These are phyloP conservation scores for Embidobia sp. DNA, from an alignment of 2,888 invertebrate genomes.

Conservation along the genomic window DNA sequence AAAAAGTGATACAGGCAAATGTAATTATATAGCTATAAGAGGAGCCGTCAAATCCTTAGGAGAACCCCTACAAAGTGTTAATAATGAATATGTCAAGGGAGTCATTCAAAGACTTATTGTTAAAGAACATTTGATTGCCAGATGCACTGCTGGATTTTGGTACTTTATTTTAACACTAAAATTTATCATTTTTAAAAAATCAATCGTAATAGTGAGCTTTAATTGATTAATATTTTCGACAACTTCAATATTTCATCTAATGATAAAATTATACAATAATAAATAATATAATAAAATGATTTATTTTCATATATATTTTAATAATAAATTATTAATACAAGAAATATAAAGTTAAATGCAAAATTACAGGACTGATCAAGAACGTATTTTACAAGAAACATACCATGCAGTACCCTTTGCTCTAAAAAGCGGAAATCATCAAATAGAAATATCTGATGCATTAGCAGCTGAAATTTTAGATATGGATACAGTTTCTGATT, in stretches of 20 bases:
- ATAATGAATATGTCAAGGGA: constrained; percentile 88
- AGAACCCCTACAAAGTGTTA: constrained; percentile 88
- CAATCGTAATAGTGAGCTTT: too few species aligned
- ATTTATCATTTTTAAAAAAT: too few species aligned
- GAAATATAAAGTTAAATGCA: too few species aligned
- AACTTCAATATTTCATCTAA: too few species aligned
- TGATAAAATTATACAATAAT: too few species aligned
- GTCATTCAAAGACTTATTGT: constrained; percentile 91
- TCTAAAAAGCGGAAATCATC: constrained; percentile 84
- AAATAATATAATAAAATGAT: too few species aligned
- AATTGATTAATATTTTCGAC: too few species aligned
- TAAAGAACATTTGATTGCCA: constrained; percentile 91
- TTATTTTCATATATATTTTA: too few species aligned
- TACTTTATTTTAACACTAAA: constrained; percentile 57
- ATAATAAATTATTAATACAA: too few species aligned
- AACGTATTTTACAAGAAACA: constrained; percentile 89
- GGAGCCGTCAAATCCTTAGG: constrained; percentile 90
- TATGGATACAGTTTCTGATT: constrained; percentile 91
- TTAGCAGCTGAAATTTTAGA: constrained; percentile 88
- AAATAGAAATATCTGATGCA: constrained; percentile 89
- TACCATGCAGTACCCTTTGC: constrained; percentile 91
- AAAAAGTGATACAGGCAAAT: constrained; percentile 85
- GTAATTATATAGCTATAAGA: constrained; percentile 89
- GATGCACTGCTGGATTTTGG: constrained; percentile 93
- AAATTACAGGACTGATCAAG: constrained; percentile 87